Conservation (phyloP, 2,797 vertebrate species). For the Syngnathus rostellatus region DNA sequence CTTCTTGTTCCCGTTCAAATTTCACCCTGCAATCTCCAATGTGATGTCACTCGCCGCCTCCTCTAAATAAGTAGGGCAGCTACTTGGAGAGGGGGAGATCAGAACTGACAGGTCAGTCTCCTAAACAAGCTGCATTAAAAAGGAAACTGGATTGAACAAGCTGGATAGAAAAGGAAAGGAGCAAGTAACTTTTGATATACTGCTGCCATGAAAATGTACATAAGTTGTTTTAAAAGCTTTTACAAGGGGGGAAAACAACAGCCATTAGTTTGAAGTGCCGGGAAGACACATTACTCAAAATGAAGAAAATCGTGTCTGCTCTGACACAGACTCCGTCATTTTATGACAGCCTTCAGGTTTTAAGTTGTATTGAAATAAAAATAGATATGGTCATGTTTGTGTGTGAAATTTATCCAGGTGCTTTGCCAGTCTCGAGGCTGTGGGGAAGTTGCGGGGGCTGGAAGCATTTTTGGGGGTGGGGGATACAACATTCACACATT, state of each 20-base stretch:
- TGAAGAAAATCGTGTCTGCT: no score
- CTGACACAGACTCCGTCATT: background rate
- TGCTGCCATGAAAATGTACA: no score
- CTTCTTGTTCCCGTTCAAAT: constrained; percentile 24
- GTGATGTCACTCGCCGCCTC: constrained; percentile 13
- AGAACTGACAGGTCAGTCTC: constrained; percentile 37
- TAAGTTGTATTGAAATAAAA: background rate
- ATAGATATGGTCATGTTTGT: background rate
- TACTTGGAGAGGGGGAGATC: constrained; percentile 34
- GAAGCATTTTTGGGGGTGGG: background rate
- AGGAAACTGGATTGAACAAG: constrained; percentile 8
- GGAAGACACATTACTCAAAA: background rate
- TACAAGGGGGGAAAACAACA: constrained; percentile 15
- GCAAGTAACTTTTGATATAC: constrained; percentile 4
- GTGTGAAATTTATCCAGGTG: background rate
- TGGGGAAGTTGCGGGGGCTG: constrained; percentile 7
- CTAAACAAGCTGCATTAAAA: constrained; percentile 20
- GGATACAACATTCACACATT: constrained; percentile 5
- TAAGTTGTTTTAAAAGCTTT: constrained; percentile 12
- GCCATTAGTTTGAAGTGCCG: constrained; percentile 1
- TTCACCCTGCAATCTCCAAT: constrained; percentile 17
- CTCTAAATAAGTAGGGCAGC: constrained; percentile 36
- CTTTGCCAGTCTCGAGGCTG: background rate
- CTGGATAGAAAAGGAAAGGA: constrained; percentile 1
- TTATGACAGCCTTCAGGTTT: background rate